Base-by-base conservation (phyloP, 2,113 vertebrate species). In the Syrrhaptes paradoxus region DNA sequence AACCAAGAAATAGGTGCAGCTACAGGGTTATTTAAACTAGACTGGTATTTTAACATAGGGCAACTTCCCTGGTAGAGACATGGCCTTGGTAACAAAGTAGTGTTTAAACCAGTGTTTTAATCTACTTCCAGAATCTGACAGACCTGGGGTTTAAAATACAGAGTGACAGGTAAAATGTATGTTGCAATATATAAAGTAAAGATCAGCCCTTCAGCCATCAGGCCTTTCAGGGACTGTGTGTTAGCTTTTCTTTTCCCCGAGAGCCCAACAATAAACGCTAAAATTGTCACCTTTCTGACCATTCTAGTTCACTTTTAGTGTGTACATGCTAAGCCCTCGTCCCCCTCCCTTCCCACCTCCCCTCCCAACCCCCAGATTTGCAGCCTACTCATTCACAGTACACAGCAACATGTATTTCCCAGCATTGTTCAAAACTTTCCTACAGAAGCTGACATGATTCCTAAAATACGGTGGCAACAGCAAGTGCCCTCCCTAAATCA, bases 401-500 rank as follows among this genome's bases (percentile, higher is more conserved):
- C 94, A 89, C 77, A 96, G 91, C 85, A 96, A 96, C 74, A 85
- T 13, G 48, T 90, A 89, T 85, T 87, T 93, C 80, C 75, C 90
- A 90, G 72, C 38, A 61, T 19, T 32, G 78, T 34, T 68, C 62
- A 93, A 94, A 95, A 87, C 90, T 63, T 91, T 76, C 82, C 96
- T 95, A 95, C 84, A 95, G 93, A 95, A 96, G 95, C 93, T 78
- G 91, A 95, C 55, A 43, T 62, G 96, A 91, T 96, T 97, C 96
- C 96, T 84, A 93, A 94, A 91, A 94, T 93, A 94, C 96, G 97
- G 87, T 97, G 96, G 96, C 96, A 95, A 96, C 93, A 95, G 92
- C 86, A 96, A 97, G 97, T 96, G 96, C 95, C 93, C 97, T 97
- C 95, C 91, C 95, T 95, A 97, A 94, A 96, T 49, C 66, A 96